Percentiles rank a stretch among this genome's conserved stretches.
Evolutionary conservation across 2,888 invertebrate genomes (phyloP).

Genomic region (Kuschelorhynchus macadamiae): DNA sequence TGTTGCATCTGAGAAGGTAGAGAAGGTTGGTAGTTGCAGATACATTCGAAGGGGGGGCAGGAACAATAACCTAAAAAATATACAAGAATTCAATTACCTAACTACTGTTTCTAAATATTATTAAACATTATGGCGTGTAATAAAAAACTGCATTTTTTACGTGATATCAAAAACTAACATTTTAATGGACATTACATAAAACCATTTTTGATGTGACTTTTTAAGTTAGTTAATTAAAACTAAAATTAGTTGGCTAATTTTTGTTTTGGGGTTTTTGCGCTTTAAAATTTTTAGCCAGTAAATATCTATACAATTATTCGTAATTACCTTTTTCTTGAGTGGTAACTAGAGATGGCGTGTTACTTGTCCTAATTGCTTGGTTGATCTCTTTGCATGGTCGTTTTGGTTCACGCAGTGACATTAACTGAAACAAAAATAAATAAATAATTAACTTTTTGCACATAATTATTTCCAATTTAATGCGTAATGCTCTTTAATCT

Average conservation of each 20-base stretch:
- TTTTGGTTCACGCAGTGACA: slow-evolving; percentile 72
- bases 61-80: slow-evolving; percentile 75
- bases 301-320: too few species aligned
- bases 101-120: not conserved
- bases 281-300: too few species aligned
- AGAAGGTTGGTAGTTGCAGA: slow-evolving; percentile 71
- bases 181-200: too few species aligned
- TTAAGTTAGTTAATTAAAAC: too few species aligned
- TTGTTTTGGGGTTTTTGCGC: too few species aligned
- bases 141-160: too few species aligned
- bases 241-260: too few species aligned
- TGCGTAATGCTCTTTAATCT: too few species aligned
- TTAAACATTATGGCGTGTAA: too few species aligned
- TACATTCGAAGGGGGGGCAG: slow-evolving; percentile 83
- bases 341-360: slow-evolving; percentile 76
- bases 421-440: slow-evolving; percentile 68
- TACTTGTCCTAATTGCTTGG: slow-evolving; percentile 56
- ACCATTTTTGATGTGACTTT: too few species aligned
- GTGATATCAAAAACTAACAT: too few species aligned
- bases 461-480: too few species aligned
- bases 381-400: slow-evolving; percentile 69
- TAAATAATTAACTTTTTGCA: not conserved
- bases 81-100: slow-evolving; percentile 19
- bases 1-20: slow-evolving; percentile 60
- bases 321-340: slow-evolving; percentile 78